A percentile compares a stretch with the other conserved stretches of the same genome.
phyloP scores from a whole-genome alignment of 2,113 vertebrate species.

The Scytalopus superciliaris region DNA sequence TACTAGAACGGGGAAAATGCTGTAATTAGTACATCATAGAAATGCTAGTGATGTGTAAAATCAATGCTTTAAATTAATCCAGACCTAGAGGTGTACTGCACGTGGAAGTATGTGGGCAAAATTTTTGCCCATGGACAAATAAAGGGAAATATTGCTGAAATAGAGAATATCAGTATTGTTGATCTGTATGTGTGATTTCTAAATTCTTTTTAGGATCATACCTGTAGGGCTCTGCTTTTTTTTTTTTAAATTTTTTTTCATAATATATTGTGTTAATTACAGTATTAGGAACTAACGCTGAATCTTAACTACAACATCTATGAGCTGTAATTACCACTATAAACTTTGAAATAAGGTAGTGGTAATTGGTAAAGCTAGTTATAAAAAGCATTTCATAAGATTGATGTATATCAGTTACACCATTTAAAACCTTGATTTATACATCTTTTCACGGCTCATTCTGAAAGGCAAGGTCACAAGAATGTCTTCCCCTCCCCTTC shows the following conservation, averaged over 20 bases:
- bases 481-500: neutral
- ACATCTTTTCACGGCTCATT: neutral
- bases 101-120: neutral
- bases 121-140: neutral
- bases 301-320: neutral
- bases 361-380: constrained; percentile 7
- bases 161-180: neutral
- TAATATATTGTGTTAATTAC: neutral
- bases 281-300: neutral
- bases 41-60: neutral
- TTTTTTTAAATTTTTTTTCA: neutral
- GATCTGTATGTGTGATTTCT: neutral
- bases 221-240: neutral
- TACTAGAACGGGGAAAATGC: neutral
- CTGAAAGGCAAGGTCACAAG: neutral
- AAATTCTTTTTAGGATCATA: neutral
- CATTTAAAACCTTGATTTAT: neutral
- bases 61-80: neutral
- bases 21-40: neutral
- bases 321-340: neutral
- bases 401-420: neutral
- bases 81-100: neutral
- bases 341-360: neutral
- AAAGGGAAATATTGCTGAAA: neutral
- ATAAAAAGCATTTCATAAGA: neutral